Evolutionary conservation across 2,888 invertebrate species (phyloP).

Genomic region (Amiota minor): DNA sequence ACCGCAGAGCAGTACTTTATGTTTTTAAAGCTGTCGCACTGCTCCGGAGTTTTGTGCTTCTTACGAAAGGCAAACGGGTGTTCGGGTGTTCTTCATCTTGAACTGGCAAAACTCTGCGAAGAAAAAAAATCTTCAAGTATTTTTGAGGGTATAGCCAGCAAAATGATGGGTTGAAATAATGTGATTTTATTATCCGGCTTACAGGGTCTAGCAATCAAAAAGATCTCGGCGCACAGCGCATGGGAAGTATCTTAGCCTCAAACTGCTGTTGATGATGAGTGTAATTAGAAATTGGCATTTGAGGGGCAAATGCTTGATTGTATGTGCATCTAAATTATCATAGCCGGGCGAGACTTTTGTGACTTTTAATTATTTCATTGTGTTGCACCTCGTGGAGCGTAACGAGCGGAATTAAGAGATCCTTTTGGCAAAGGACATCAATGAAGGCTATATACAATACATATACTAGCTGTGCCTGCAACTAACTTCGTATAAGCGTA

Average conservation of each 20-base stretch:
- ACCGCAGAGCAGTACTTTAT: too few relatives aligned
- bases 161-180: constrained; percentile 13
- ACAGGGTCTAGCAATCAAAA: constrained; percentile 19
- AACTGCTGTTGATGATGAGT: too few relatives aligned
- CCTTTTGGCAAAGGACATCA: too few relatives aligned
- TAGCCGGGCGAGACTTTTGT: background rate
- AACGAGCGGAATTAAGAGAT: too few relatives aligned
- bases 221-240: constrained; percentile 22
- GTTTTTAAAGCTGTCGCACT: too few relatives aligned
- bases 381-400: too few relatives aligned
- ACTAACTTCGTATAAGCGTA: too few relatives aligned
- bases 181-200: constrained; percentile 11
- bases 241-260: too few relatives aligned
- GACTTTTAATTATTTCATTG: too few relatives aligned
- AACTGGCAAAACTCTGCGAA: constrained; percentile 12
- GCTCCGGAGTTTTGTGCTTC: constrained; percentile 12
- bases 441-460: constrained; percentile 1
- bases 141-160: constrained; percentile 14
- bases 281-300: too few relatives aligned
- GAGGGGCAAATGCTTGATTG: background rate
- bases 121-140: too few relatives aligned
- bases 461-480: background rate
- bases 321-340: background rate
- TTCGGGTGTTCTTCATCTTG: constrained; percentile 2
- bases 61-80: too few relatives aligned